Base-by-base conservation (phyloP, 1,140 invertebrate species). In the Whitmania pigra region DNA sequence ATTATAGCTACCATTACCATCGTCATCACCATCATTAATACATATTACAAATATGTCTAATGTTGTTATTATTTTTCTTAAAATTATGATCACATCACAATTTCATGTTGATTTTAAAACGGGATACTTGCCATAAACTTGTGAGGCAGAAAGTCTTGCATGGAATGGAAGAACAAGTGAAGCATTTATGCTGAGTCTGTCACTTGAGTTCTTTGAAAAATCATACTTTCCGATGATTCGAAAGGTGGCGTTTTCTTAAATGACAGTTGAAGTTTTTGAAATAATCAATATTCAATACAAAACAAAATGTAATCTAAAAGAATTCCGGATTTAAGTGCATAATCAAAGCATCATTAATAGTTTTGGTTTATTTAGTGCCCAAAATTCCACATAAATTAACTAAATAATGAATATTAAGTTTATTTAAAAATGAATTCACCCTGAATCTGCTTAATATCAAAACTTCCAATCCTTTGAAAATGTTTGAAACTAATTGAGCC, bases 221-320 rank as follows among this genome's bases (percentile, higher is more conserved):
- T 82, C 77, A 76, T 88, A 91, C 11, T 81, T 80, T 2, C 89
- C 89, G 17, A 91, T 83, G 13, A 85, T 76, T n/a, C 76, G 73
- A 22, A 29, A 0, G 82, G 85, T 78, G 49, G 84, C 83, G 74
- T 80, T 17, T 92, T 84, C 75, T 88, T 85, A 11, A 92, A 86
- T 6, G 85, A 84, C 0, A 88, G 87, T 66, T 87, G 83, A 40
- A 89, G 82, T 0, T 89, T 90, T 13, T 88, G 85, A 0, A 86
- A 86, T 5, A 84, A 77, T 79, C 92, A 92, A 73, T 85, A 5
- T 92, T 88, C 53, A 84, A 81, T 0, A 90, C 90, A 2, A 90
- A 90, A 0, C 91, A 88, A 3, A 90, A 90, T 36, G 86, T 77
- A 77, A 91, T 92, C 76, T 89, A 85, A 0, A 87, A 88, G 49